Conservation (phyloP, 2,113 vertebrate genomes). For the Pipa parva region DNA sequence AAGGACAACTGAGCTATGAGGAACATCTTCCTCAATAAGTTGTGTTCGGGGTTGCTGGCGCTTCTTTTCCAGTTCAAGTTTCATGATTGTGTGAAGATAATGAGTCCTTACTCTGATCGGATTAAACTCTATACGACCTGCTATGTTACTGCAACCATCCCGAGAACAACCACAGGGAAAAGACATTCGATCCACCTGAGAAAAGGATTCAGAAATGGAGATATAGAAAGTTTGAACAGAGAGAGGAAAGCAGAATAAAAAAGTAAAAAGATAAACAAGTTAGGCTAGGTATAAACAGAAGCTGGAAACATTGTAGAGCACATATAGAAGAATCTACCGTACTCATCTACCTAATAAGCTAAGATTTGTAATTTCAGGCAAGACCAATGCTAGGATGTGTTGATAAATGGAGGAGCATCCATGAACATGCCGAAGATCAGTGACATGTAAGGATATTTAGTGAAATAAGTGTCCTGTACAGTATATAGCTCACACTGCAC, state of each 20-base stretch:
- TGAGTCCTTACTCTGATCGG: conserved; percentile 92
- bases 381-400: too few relatives aligned
- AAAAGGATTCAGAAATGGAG: neutral
- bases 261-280: too few relatives aligned
- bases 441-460: too few relatives aligned
- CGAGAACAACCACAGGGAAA: conserved; percentile 95
- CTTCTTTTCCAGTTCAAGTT: conserved; percentile 87
- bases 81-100: conserved; percentile 97
- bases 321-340: too few relatives aligned
- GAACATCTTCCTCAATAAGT: conserved; percentile 49
- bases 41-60: conserved; percentile 54
- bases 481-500: too few relatives aligned
- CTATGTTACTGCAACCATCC: conserved; percentile 86
- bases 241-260: neutral
- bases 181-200: conserved; percentile 92
- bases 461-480: too few relatives aligned
- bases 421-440: too few relatives aligned
- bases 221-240: conserved; percentile 7
- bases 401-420: too few relatives aligned
- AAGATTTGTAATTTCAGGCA: too few relatives aligned
- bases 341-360: too few relatives aligned
- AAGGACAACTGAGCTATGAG: conserved; percentile 53
- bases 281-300: too few relatives aligned
- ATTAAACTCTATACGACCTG: conserved; percentile 92
- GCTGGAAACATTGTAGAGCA: too few relatives aligned